These are phyloP conservation scores for Gymnogyps californianus DNA, from an alignment of 2,113 vertebrate species.

Conservation along the genomic window DNA sequence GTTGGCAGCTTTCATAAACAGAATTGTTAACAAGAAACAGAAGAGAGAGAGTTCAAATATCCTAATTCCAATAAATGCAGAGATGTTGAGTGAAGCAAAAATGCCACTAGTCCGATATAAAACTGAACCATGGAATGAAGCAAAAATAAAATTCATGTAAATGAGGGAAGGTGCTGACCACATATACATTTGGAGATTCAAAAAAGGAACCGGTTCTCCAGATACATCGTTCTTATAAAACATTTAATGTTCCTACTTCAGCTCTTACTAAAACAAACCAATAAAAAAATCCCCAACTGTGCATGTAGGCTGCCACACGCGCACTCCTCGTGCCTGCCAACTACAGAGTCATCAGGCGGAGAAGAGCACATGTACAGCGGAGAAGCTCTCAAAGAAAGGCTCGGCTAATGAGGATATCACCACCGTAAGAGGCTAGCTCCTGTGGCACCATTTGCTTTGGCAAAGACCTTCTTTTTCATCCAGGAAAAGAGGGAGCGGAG, in stretches of 20 bases:
- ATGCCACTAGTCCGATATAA: neutral
- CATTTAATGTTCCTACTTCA: neutral
- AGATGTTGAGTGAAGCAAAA: constrained; percentile 17
- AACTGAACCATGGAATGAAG: constrained; percentile 42
- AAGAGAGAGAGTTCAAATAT: neutral
- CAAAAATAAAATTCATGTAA: neutral
- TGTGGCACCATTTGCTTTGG: neutral
- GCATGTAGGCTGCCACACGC: neutral
- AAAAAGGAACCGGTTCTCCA: neutral
- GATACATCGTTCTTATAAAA: neutral
- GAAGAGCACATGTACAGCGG: neutral
- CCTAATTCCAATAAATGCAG: neutral
- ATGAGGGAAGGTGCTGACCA: constrained; percentile 1
- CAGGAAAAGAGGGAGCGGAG: neutral
- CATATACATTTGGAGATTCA: neutral
- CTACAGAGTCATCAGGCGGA: neutral
- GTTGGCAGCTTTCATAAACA: constrained; percentile 7
- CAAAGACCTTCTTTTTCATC: neutral
- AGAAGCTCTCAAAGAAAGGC: neutral
- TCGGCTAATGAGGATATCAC: neutral
- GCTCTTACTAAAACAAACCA: constrained; percentile 19
- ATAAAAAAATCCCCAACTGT: neutral
- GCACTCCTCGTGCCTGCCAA: neutral
- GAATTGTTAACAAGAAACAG: constrained; percentile 21
- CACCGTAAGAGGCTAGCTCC: neutral